Evolutionary conservation across 2,113 vertebrate species (phyloP).

Genomic region (Aegotheles bennettii): DNA sequence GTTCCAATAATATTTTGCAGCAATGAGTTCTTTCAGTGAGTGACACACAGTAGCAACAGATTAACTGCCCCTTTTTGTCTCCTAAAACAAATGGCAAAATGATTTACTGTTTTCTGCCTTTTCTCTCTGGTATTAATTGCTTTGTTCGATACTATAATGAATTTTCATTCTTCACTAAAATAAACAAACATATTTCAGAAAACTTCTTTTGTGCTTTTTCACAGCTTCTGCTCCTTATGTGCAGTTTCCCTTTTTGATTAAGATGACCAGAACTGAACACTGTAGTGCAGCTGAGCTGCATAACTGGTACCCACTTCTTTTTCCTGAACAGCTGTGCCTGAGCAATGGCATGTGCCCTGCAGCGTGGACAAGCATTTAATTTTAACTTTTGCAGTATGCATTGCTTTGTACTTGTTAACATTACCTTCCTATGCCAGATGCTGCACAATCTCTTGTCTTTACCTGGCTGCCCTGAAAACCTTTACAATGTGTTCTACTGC

Average conservation of each 20-base stretch:
- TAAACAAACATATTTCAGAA: neutral
- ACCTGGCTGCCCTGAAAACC: neutral
- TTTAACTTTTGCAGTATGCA: neutral
- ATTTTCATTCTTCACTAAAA: neutral
- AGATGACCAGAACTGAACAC: neutral
- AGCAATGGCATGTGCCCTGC: neutral
- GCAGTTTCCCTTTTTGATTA: neutral
- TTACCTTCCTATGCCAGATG: neutral
- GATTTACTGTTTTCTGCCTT: neutral
- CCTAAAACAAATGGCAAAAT: neutral
- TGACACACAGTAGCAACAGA: neutral
- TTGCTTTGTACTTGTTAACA: neutral
- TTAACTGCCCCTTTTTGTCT: neutral
- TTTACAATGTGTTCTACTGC: neutral
- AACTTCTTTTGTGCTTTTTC: neutral
- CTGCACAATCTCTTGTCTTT: neutral
- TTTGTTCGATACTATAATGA: neutral
- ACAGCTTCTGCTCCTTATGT: neutral
- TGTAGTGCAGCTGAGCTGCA: neutral
- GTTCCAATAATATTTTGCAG: neutral
- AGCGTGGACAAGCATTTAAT: neutral
- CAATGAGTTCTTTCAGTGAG: neutral
- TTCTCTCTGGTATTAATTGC: neutral
- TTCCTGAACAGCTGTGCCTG: neutral
- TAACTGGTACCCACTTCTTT: neutral